Evolutionary conservation across 2,113 vertebrate genomes (phyloP).

Genomic region (Toxotes jaculatrix): DNA sequence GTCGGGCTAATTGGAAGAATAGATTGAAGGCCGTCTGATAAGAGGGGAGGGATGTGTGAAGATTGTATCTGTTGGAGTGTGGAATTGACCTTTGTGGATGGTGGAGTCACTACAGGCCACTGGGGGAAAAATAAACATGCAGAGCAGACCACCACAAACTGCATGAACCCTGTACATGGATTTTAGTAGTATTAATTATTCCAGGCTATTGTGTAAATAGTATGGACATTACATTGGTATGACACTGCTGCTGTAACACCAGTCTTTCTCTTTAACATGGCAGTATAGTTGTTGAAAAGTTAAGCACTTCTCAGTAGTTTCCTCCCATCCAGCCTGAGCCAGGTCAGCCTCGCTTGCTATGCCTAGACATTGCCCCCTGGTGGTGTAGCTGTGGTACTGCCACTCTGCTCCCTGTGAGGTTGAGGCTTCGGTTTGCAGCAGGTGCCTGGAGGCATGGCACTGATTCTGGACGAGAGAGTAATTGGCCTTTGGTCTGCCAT

Average conservation of each 20-base stretch:
- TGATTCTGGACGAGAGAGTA: constrained; percentile 6
- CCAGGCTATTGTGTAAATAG: background rate
- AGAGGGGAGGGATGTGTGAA: background rate
- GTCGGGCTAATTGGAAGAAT: constrained; percentile 70
- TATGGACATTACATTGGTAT: too few species aligned
- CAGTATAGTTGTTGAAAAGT: background rate
- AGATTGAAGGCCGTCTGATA: constrained; percentile 59
- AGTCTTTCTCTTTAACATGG: background rate
- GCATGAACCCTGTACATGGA: background rate
- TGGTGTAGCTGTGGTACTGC: background rate
- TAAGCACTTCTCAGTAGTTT: background rate
- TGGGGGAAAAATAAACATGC: background rate
- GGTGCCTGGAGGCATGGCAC: background rate
- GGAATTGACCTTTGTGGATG: constrained; percentile 47
- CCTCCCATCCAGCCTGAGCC: background rate
- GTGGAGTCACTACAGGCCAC: constrained; percentile 16
- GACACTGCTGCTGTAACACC: background rate
- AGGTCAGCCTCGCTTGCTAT: background rate
- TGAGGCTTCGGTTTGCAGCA: background rate
- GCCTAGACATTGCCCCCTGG: constrained; percentile 55
- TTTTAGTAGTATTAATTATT: background rate
- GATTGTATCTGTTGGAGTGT: constrained; percentile 40
- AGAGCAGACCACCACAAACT: background rate
- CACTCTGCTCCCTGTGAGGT: background rate
- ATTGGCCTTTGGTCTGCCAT: constrained; percentile 13